These are phyloP conservation scores for Meriones unguiculatus DNA, from an alignment of 2,113 vertebrate genomes.

Conservation along the genomic window DNA sequence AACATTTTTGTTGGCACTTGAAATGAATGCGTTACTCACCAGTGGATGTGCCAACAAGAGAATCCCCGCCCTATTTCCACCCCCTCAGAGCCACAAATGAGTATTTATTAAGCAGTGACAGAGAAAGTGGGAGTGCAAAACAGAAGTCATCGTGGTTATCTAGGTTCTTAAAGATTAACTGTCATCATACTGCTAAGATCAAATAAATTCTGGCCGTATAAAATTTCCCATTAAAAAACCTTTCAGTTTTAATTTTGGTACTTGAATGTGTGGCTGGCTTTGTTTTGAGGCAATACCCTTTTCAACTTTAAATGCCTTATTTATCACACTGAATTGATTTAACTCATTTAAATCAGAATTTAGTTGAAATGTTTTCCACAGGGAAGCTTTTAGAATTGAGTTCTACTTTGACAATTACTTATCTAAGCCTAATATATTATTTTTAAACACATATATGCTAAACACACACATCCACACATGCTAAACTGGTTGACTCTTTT, in stretches of 20 bases:
- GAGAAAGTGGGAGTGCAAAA: conserved; percentile 70
- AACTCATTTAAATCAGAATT: conserved; percentile 38
- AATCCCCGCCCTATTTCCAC: conserved; percentile 80
- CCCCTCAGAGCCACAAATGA: conserved; percentile 70
- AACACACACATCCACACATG: not conserved
- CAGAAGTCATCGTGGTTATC: conserved; percentile 73
- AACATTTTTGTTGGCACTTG: conserved; percentile 82
- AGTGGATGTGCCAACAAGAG: conserved; percentile 74
- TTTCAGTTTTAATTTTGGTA: conserved; percentile 56
- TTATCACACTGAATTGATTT: conserved; percentile 45
- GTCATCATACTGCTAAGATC: conserved; percentile 28
- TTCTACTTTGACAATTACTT: not conserved
- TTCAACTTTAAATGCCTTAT: conserved; percentile 34
- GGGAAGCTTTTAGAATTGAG: conserved; percentile 40
- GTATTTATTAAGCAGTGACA: conserved; percentile 79
- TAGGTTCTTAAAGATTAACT: conserved; percentile 59
- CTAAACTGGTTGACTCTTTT: conserved; percentile 12
- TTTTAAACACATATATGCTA: not conserved
- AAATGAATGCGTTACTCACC: conserved; percentile 81
- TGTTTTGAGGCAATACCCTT: conserved; percentile 6
- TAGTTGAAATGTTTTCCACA: conserved; percentile 26
- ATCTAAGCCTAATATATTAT: not conserved
- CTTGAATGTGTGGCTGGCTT: conserved; percentile 35
- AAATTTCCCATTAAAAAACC: conserved; percentile 42
- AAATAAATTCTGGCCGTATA: not conserved